Percentiles rank a stretch among this genome's conserved stretches.
These are phyloP conservation scores for Liopterus haemorrhoidalis DNA, from an alignment of 2,888 invertebrate species.

Conservation along the genomic window DNA sequence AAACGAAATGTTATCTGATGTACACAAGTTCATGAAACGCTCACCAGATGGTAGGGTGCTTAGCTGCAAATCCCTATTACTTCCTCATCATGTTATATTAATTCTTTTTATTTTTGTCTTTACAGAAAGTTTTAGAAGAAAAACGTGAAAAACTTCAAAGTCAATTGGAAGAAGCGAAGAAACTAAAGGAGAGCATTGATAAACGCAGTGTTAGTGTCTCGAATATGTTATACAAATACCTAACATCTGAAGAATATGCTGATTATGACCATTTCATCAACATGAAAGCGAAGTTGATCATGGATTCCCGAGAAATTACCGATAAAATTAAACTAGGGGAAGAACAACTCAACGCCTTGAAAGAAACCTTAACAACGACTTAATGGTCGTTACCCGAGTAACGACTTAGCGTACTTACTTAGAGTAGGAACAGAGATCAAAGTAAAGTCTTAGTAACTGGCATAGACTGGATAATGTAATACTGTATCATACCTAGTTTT, in stretches of 20 bases:
- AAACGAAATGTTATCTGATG: too few species aligned
- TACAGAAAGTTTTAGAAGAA: conserved; percentile 61
- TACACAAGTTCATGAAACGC: too few species aligned
- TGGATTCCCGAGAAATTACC: conserved; percentile 74
- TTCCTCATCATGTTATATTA: too few species aligned
- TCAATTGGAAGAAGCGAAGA: conserved; percentile 77
- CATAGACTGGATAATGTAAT: too few species aligned
- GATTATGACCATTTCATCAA: conserved; percentile 80
- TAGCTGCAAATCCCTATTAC: too few species aligned
- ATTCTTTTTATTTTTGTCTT: conserved; percentile 24
- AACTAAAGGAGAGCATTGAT: conserved; percentile 74
- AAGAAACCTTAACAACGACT: conserved; percentile 54
- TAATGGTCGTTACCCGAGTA: too few species aligned
- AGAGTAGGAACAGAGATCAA: too few species aligned
- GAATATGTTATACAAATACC: conserved; percentile 62
- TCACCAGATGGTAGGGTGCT: too few species aligned
- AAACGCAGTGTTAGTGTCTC: conserved; percentile 66
- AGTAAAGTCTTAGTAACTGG: too few species aligned
- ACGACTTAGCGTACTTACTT: too few species aligned
- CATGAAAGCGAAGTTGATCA: conserved; percentile 79
- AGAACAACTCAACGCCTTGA: conserved; percentile 69
- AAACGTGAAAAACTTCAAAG: conserved; percentile 71
- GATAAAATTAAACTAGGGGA: conserved; percentile 78
- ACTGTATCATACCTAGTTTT: too few species aligned
- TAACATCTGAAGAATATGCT: conserved; percentile 65